Evolutionary conservation across 2,113 vertebrate species (phyloP), one percentile per base, ranked within the genome.

Genomic region (Triplophysa rosa): DNA sequence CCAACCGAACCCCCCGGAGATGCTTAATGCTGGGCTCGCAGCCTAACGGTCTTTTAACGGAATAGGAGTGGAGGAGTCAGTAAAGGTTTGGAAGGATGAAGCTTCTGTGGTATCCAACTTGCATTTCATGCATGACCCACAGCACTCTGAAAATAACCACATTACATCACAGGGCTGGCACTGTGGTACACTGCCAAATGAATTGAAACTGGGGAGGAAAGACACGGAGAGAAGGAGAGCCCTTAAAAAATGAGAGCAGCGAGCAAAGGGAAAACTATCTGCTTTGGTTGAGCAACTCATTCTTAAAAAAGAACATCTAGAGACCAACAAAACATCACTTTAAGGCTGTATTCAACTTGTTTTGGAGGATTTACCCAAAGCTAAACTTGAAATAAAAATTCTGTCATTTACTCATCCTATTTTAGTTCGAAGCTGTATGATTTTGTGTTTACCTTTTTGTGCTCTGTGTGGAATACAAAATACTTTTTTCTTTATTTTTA

Each of bases 71-170:
- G 8, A 70, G 49, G 19, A 65, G 62, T 66, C 59, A 65, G 73
- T 76, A 49, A 29, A 76, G 74, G 73, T 65, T 76, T 13, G 45
- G 45, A 24, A 52, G 61, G 59, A 64, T 61, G 65, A 76, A 54
- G 73, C 73, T 52, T 65, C 61, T 64, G 73, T 62, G 58, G 58
- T 23, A 42, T 74, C 71, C 59, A 26, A 59, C 69, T 72, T 59
- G 69, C 54, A 74, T 74, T 74, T 74, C 72, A 74, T 10, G 72
- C 72, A 74, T 74, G 72, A 74, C 72, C 72, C 72, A 63, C 40
- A 47, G 40, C 56, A 74, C 71, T 62, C 58, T 47, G 58, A 13
- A 76, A 76, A 76, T 52, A 76, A 65, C 42, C 61, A 76, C 59
- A 76, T 76, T 76, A 65, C 42, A 76, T 64, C 73, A 52, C 73